These are phyloP conservation scores for Yoshiicerus persimilis DNA, from an alignment of 1,140 invertebrate species.

Conservation along the genomic window DNA sequence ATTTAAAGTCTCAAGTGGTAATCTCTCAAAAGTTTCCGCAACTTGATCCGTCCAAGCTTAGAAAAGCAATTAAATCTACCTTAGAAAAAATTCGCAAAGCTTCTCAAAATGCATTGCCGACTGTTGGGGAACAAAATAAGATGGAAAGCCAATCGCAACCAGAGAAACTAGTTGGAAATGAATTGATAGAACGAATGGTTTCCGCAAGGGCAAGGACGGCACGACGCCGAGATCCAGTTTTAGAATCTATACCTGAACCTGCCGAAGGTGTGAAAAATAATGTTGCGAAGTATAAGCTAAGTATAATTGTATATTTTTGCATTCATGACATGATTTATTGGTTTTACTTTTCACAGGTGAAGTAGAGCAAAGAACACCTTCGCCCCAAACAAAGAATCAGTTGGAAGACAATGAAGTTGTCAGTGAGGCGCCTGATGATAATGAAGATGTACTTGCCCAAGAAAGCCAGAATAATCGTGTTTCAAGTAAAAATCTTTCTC, in stretches of 20 bases:
- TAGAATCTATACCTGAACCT: conserved; percentile 46
- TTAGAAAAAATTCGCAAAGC: conserved; percentile 47
- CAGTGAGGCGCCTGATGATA: not conserved
- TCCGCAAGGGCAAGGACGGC: conserved; percentile 43
- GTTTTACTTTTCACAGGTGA: not conserved
- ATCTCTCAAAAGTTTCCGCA: conserved; percentile 24
- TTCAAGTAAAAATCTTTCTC: not conserved
- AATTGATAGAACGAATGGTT: conserved; percentile 48
- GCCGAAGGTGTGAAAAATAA: conserved; percentile 26
- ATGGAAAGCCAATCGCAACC: not conserved
- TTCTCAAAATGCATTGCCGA: not conserved
- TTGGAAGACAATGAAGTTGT: not conserved
- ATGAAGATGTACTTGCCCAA: not conserved
- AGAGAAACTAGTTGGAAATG: conserved; percentile 46
- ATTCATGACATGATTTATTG: not conserved
- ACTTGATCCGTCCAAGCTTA: conserved; percentile 36
- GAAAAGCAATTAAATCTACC: conserved; percentile 40
- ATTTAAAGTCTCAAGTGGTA: conserved; percentile 44
- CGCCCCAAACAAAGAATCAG: not conserved
- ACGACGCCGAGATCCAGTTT: conserved; percentile 31
- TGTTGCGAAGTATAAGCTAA: not conserved
- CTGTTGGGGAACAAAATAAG: not conserved
- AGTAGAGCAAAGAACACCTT: conserved; percentile 3
- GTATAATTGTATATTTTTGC: not conserved
- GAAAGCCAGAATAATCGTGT: not conserved